A percentile compares a stretch with the other conserved stretches of the same genome.
phyloP scores from a whole-genome alignment of 2,113 vertebrate species.

The Sula dactylatra region DNA sequence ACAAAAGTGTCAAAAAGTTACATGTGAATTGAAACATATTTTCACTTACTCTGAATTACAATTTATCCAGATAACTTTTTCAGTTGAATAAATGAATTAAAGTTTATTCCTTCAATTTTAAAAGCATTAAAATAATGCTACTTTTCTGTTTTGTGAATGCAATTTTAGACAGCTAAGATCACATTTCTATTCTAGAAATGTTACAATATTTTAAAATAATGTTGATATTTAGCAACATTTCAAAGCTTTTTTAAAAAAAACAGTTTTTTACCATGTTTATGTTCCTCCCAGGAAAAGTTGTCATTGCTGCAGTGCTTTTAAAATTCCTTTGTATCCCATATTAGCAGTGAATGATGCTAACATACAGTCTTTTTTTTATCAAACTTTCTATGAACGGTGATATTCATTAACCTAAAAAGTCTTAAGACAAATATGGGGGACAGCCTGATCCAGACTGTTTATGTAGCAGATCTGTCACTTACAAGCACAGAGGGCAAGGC shows the following conservation, averaged over 20 bases:
- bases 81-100: neutral
- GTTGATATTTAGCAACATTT: neutral
- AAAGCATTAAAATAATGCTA: neutral
- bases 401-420: neutral
- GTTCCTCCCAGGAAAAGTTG: neutral
- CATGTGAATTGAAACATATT: neutral
- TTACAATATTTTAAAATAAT: neutral
- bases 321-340: neutral
- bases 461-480: neutral
- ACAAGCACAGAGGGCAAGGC: neutral
- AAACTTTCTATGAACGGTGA: neutral
- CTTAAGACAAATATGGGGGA: neutral
- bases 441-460: neutral
- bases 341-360: neutral
- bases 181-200: neutral
- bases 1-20: neutral
- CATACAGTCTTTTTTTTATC: neutral
- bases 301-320: neutral
- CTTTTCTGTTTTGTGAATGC: neutral
- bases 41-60: neutral
- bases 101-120: conserved; percentile 2
- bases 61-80: neutral
- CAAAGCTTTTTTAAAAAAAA: neutral
- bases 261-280: neutral
- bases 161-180: neutral